Conservation (phyloP, 2,888 invertebrate genomes). For the Chesias legatella region DNA sequence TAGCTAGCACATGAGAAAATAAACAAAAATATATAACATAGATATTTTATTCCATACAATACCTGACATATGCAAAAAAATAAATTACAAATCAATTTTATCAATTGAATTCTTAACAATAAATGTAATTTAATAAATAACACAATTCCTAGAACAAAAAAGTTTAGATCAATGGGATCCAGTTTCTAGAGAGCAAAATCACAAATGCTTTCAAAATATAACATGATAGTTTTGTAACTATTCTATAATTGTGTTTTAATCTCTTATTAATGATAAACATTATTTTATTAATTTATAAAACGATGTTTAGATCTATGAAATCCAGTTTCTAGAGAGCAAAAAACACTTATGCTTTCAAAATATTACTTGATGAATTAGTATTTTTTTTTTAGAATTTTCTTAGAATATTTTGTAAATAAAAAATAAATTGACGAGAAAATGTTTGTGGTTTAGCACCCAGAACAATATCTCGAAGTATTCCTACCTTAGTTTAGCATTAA, state of each 20-base stretch:
- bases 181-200: constrained; percentile 19
- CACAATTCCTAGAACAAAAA: constrained; percentile 27
- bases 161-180: constrained; percentile 12
- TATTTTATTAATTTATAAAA: too few relatives aligned
- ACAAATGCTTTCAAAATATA: background rate
- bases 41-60: constrained; percentile 44
- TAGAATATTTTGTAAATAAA: too few relatives aligned
- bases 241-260: too few relatives aligned
- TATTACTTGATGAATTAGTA: too few relatives aligned
- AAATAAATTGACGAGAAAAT: too few relatives aligned
- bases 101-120: constrained; percentile 24
- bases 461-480: too few relatives aligned
- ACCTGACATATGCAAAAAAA: constrained; percentile 50
- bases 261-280: too few relatives aligned
- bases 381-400: too few relatives aligned
- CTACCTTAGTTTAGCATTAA: too few relatives aligned
- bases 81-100: constrained; percentile 41
- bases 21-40: too few relatives aligned
- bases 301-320: constrained; percentile 4
- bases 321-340: constrained; percentile 22
- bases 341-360: constrained; percentile 24
- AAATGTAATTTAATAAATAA: constrained; percentile 36
- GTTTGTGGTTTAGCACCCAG: too few relatives aligned
- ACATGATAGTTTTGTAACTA: background rate
- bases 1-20: constrained; percentile 5